These are phyloP conservation scores for Neoniphon sammara DNA, from an alignment of 2,797 vertebrate genomes.

Conservation along the genomic window DNA sequence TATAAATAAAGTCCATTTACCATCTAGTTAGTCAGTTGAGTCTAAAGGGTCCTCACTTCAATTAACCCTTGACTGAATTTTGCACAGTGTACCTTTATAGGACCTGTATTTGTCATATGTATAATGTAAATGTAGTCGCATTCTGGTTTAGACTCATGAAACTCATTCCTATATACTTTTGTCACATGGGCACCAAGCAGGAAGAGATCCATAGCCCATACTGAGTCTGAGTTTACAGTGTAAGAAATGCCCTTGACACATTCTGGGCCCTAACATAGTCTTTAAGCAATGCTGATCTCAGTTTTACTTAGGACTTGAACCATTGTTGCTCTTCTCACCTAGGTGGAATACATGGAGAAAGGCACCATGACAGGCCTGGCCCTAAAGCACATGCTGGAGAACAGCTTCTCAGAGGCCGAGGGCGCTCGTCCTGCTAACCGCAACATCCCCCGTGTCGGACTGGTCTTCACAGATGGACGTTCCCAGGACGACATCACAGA, in stretches of 20 bases:
- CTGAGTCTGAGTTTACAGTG: too few relatives aligned
- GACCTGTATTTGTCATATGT: not conserved
- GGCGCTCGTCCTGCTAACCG: slow-evolving; percentile 87
- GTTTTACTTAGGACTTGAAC: not conserved
- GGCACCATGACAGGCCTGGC: slow-evolving; percentile 97
- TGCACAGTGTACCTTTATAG: too few relatives aligned
- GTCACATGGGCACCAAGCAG: too few relatives aligned
- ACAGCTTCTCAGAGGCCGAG: slow-evolving; percentile 92
- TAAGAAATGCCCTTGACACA: too few relatives aligned
- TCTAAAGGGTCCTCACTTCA: too few relatives aligned
- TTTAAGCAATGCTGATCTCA: not conserved
- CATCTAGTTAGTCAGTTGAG: too few relatives aligned
- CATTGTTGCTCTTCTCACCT: not conserved
- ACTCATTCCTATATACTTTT: too few relatives aligned
- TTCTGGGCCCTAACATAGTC: not conserved
- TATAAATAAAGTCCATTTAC: too few relatives aligned
- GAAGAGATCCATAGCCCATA: too few relatives aligned
- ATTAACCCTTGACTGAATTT: too few relatives aligned
- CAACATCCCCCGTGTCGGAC: slow-evolving; percentile 89
- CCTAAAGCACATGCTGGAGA: slow-evolving; percentile 95
- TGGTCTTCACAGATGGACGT: slow-evolving; percentile 96
- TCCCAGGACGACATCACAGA: slow-evolving; percentile 97
- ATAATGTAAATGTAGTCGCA: too few relatives aligned
- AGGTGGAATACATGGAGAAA: slow-evolving; percentile 96
- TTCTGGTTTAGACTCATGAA: too few relatives aligned